Conservation (phyloP, 1,140 invertebrate species). For the Holotrichia oblita region DNA sequence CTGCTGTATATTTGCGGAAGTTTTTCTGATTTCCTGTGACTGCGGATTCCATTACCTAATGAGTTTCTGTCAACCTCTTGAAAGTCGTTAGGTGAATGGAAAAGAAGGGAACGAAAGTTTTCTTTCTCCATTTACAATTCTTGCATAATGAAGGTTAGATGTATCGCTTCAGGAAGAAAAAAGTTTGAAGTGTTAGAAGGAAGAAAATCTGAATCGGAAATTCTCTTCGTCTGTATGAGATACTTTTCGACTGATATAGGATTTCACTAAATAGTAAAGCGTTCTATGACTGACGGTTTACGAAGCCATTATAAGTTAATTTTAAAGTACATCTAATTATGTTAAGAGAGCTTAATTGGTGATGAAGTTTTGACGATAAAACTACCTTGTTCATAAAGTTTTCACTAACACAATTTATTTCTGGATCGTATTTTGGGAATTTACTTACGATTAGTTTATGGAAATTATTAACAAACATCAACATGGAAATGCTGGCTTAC, state of each 20-base stretch:
- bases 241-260: background rate
- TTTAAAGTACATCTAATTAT: background rate
- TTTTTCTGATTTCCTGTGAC: background rate
- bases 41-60: background rate
- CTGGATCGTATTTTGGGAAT: background rate
- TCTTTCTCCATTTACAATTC: background rate
- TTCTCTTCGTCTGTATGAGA: background rate
- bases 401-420: background rate
- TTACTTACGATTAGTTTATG: constrained; percentile 15
- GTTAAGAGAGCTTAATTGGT: background rate
- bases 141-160: constrained; percentile 25
- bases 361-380: background rate
- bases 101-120: too few species aligned
- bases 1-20: too few species aligned
- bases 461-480: constrained; percentile 24
- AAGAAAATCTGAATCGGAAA: background rate
- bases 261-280: background rate
- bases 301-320: background rate
- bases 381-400: background rate
- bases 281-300: background rate
- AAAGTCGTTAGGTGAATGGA: background rate
- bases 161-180: constrained; percentile 20
- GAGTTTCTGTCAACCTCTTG: background rate
- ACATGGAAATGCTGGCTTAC: background rate
- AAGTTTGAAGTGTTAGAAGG: background rate